A percentile compares a stretch with the other conserved stretches of the same genome.
Conservation (phyloP, 2,797 vertebrate genomes). For the Cryptoblepharus egeriae region DNA sequence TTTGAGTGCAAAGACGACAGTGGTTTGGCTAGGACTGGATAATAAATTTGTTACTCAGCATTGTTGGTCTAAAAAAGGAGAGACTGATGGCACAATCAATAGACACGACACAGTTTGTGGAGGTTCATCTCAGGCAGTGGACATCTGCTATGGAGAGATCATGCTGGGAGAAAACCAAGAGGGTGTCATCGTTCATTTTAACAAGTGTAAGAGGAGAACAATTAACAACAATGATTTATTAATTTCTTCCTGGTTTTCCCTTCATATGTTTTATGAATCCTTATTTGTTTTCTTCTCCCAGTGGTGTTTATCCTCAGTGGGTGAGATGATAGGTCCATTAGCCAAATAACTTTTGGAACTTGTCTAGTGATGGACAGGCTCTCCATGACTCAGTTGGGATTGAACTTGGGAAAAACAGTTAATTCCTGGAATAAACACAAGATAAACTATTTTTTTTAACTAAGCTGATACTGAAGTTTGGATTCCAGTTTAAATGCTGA, state of each 20-base stretch:
- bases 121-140: constrained; percentile 69
- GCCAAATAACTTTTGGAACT: not conserved
- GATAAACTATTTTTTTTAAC: not conserved
- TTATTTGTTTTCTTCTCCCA: constrained; percentile 58
- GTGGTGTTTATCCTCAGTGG: constrained; percentile 14
- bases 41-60: constrained; percentile 66
- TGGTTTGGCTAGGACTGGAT: constrained; percentile 58
- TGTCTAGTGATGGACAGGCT: not conserved
- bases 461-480: not conserved
- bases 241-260: constrained; percentile 19
- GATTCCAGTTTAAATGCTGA: not conserved
- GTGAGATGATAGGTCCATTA: not conserved
- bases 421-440: not conserved
- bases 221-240: constrained; percentile 64
- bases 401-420: not conserved
- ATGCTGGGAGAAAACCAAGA: constrained; percentile 59
- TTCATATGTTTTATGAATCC: constrained; percentile 45
- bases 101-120: constrained; percentile 61
- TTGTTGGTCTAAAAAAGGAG: constrained; percentile 61
- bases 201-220: constrained; percentile 63
- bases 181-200: constrained; percentile 70
- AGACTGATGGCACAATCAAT: constrained; percentile 63
- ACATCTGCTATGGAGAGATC: constrained; percentile 70
- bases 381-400: not conserved
- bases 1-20: constrained; percentile 58